phyloP scores from a whole-genome alignment of 2,888 invertebrate species.

The Pasiphila rectangulata region DNA sequence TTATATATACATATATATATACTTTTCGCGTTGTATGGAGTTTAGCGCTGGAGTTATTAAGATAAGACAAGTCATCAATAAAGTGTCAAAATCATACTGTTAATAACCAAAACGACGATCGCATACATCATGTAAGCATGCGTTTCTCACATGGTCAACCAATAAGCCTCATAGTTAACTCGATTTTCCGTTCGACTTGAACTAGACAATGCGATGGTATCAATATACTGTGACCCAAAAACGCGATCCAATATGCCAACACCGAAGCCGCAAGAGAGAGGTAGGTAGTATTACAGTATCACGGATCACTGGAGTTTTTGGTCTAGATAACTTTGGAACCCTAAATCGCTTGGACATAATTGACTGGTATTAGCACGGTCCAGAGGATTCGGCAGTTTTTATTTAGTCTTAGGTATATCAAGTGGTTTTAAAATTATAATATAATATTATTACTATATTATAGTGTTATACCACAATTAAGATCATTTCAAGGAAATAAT shows the following conservation, averaged over 20 bases:
- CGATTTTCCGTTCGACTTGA: conserved; percentile 17
- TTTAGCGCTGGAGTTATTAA: too few species aligned
- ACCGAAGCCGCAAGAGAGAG: conserved; percentile 30
- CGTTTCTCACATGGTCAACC: conserved; percentile 1
- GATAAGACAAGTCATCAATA: too few species aligned
- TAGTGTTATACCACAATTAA: too few species aligned
- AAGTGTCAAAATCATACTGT: too few species aligned
- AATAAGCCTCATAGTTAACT: conserved; percentile 9
- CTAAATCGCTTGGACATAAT: conserved; percentile 1
- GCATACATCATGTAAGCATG: too few species aligned
- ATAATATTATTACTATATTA: too few species aligned
- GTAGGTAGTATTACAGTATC: conserved; percentile 24
- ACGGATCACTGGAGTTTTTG: conserved; percentile 22
- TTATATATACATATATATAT: too few species aligned
- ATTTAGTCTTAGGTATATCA: too few species aligned
- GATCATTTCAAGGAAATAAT: too few species aligned
- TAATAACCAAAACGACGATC: too few species aligned
- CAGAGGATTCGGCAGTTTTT: not conserved
- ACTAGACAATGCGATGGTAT: conserved; percentile 21
- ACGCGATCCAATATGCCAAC: conserved; percentile 28
- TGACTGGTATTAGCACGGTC: not conserved
- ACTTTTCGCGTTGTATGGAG: too few species aligned
- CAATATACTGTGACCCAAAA: conserved; percentile 28
- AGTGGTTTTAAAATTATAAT: too few species aligned
- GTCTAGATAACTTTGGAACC: conserved; percentile 20